These are phyloP conservation scores for Sesia apiformis DNA, from an alignment of 2,888 invertebrate species.

Conservation along the genomic window DNA sequence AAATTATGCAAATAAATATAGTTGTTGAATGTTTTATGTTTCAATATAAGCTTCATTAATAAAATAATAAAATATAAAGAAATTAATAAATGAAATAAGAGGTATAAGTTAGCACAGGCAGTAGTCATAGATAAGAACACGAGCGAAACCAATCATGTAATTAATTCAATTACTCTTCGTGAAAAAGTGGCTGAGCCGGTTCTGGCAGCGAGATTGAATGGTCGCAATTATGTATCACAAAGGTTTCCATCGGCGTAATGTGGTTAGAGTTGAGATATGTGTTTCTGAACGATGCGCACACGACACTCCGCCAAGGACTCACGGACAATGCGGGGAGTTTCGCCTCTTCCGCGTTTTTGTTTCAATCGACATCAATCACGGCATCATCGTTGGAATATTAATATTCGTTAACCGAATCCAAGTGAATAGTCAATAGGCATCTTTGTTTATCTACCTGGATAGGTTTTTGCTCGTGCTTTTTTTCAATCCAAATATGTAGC, in stretches of 20 bases:
- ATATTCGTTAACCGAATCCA: conserved; percentile 40
- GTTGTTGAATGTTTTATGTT: too few relatives aligned
- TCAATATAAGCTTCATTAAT: too few relatives aligned
- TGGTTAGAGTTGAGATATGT: neutral
- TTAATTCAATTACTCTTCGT: conserved; percentile 31
- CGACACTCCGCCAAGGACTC: conserved; percentile 47
- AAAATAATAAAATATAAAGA: too few relatives aligned
- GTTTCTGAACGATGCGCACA: conserved; percentile 15
- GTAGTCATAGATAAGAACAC: conserved; percentile 12
- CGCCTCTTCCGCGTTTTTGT: conserved; percentile 62
- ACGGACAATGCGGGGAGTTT: conserved; percentile 47
- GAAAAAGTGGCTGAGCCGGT: conserved; percentile 29
- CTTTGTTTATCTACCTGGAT: neutral
- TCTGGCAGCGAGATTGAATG: conserved; percentile 20
- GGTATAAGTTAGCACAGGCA: neutral
- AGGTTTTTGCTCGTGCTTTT: too few relatives aligned
- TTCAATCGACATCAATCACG: conserved; percentile 48
- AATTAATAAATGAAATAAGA: too few relatives aligned
- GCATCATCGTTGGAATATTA: conserved; percentile 59
- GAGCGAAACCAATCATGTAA: conserved; percentile 27
- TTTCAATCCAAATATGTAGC: too few relatives aligned
- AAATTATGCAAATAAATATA: too few relatives aligned
- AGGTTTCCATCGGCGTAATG: neutral
- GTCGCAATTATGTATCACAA: conserved; percentile 20
- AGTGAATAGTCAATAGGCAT: conserved; percentile 15